Evolutionary conservation across 2,113 vertebrate genomes (phyloP).

Genomic region (human): DNA sequence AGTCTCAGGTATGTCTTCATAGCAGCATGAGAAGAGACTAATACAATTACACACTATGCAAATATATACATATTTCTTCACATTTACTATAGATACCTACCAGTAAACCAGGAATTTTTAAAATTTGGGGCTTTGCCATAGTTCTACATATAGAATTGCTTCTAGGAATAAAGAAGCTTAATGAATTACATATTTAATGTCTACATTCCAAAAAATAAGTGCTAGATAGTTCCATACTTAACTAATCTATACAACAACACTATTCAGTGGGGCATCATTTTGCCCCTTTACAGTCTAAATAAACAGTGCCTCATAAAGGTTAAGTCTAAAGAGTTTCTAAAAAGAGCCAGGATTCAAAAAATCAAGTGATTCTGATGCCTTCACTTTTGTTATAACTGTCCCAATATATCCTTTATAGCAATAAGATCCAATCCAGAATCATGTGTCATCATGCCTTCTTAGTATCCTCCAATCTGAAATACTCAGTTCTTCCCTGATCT

Average conservation of each 20-base stretch:
- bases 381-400: not conserved
- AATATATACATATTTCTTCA: not conserved
- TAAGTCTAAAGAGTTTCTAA: not conserved
- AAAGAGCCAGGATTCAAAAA: not conserved
- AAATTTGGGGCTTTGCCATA: not conserved
- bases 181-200: too few relatives aligned
- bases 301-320: not conserved
- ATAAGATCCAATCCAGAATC: not conserved
- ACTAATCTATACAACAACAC: not conserved
- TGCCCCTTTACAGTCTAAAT: not conserved
- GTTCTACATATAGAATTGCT: not conserved
- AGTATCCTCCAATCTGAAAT: not conserved
- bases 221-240: not conserved
- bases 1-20: too few relatives aligned
- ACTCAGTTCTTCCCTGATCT: not conserved
- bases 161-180: constrained; percentile 11
- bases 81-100: not conserved
- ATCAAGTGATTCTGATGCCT: not conserved
- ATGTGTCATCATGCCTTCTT: not conserved
- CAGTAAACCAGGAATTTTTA: not conserved
- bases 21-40: too few relatives aligned
- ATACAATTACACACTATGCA: not conserved
- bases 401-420: not conserved
- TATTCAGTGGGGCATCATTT: not conserved
- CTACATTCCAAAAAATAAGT: not conserved